These are phyloP conservation scores for Dermolepida albohirtum DNA, from an alignment of 2,888 invertebrate species.

Conservation along the genomic window DNA sequence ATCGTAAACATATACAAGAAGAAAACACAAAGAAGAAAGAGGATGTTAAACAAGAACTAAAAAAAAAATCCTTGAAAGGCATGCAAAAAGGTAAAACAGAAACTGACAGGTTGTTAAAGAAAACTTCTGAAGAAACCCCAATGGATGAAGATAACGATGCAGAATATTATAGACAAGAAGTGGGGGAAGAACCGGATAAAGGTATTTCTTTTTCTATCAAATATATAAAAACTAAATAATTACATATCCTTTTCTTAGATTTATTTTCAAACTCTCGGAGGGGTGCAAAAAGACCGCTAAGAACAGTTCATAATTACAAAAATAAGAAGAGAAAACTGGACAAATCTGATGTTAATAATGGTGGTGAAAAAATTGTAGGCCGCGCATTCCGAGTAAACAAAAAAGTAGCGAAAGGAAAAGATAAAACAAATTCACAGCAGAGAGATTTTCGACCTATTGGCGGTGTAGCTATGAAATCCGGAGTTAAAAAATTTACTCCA, in stretches of 20 bases:
- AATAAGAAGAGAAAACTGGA: slow-evolving; percentile 54
- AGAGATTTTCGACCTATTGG: slow-evolving; percentile 59
- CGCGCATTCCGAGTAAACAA: slow-evolving; percentile 37
- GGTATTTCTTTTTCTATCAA: slow-evolving; percentile 65
- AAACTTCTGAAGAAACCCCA: slow-evolving; percentile 68
- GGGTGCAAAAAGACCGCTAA: slow-evolving; percentile 51
- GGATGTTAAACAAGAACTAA: slow-evolving; percentile 71
- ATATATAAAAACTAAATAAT: no score
- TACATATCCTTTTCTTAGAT: slow-evolving; percentile 50
- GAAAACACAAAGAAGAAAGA: slow-evolving; percentile 79
- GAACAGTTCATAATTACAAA: slow-evolving; percentile 51
- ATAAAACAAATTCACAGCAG: slow-evolving; percentile 57
- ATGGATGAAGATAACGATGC: slow-evolving; percentile 78
- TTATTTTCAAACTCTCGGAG: slow-evolving; percentile 51
- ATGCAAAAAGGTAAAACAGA: slow-evolving; percentile 73
- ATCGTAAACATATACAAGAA: slow-evolving; percentile 80
- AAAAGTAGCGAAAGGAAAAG: slow-evolving; percentile 44
- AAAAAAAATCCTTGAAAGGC: slow-evolving; percentile 76
- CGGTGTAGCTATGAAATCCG: slow-evolving; percentile 41
- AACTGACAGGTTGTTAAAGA: slow-evolving; percentile 63
- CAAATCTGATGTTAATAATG: slow-evolving; percentile 1
- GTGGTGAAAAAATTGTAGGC: slow-evolving; percentile 26
- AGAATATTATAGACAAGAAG: slow-evolving; percentile 87
- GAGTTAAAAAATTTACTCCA: slow-evolving; percentile 29
- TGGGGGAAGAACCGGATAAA: slow-evolving; percentile 89